Conservation (phyloP, 2,888 invertebrate species). For the Coleophora deauratella region DNA sequence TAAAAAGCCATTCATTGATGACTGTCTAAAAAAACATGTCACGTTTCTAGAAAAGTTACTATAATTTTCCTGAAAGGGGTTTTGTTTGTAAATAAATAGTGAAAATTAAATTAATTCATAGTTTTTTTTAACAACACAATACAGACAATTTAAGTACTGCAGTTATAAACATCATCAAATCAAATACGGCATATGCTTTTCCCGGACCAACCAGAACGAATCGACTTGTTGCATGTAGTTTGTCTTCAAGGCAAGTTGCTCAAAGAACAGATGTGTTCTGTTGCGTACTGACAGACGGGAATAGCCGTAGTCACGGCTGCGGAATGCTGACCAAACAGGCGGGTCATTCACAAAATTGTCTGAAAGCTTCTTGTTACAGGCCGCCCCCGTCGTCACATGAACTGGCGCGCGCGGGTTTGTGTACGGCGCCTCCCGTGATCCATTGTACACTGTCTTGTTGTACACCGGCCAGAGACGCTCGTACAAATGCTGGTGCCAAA, state of each 20-base stretch:
- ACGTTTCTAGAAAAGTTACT: too few species aligned
- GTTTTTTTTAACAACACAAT: too few species aligned
- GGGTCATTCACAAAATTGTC: background rate
- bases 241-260: background rate
- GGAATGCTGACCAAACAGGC: background rate
- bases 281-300: background rate
- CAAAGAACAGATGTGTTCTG: background rate
- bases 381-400: background rate
- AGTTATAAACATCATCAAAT: too few species aligned
- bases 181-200: too few species aligned
- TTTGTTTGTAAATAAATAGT: too few species aligned
- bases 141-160: too few species aligned
- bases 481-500: background rate
- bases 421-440: background rate
- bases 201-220: too few species aligned
- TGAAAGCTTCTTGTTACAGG: background rate
- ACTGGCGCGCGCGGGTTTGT: background rate
- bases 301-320: background rate
- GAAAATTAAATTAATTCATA: too few species aligned
- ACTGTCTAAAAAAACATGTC: too few species aligned
- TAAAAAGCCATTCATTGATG: too few species aligned
- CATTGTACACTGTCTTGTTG: background rate
- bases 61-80: too few species aligned
- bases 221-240: too few species aligned
- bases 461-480: background rate